Percentiles rank a stretch among this genome's conserved stretches.
These are phyloP conservation scores for Microvelia longipes DNA, from an alignment of 1,140 invertebrate species.

Conservation along the genomic window DNA sequence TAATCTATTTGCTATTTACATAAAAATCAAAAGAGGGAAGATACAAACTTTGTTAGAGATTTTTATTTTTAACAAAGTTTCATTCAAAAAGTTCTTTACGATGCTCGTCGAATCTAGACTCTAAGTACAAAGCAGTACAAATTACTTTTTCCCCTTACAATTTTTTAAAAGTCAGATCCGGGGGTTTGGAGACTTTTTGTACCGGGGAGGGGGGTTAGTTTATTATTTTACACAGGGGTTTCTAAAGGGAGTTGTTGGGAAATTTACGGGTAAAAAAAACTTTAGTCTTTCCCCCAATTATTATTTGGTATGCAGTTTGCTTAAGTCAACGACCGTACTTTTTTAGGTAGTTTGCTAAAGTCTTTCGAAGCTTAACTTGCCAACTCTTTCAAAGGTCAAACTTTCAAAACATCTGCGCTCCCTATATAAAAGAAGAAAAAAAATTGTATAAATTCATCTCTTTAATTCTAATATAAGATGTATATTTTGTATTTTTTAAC, in stretches of 20 bases:
- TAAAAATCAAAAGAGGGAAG: too few relatives aligned
- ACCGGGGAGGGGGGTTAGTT: slow-evolving; percentile 2
- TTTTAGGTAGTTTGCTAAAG: too few relatives aligned
- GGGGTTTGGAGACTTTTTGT: neutral
- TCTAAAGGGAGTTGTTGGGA: neutral
- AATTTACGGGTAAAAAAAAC: neutral
- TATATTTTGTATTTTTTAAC: neutral
- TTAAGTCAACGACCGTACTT: neutral
- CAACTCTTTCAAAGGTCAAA: too few relatives aligned
- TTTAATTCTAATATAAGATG: neutral
- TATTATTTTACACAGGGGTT: neutral
- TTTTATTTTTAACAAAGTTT: too few relatives aligned
- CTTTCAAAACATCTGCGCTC: too few relatives aligned
- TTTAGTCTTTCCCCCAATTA: neutral
- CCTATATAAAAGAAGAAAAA: neutral
- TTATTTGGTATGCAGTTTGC: neutral
- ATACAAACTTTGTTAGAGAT: too few relatives aligned
- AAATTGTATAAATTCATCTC: neutral
- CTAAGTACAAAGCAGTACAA: neutral
- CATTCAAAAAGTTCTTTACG: neutral
- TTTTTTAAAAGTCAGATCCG: neutral
- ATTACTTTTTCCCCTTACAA: neutral
- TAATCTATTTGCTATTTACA: too few relatives aligned
- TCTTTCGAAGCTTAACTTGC: too few relatives aligned
- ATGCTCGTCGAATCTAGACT: neutral